A percentile compares a stretch with the other conserved stretches of the same genome.
Evolutionary conservation across 1,140 invertebrate species (phyloP).

Genomic region (Pseudoatta argentina): DNA sequence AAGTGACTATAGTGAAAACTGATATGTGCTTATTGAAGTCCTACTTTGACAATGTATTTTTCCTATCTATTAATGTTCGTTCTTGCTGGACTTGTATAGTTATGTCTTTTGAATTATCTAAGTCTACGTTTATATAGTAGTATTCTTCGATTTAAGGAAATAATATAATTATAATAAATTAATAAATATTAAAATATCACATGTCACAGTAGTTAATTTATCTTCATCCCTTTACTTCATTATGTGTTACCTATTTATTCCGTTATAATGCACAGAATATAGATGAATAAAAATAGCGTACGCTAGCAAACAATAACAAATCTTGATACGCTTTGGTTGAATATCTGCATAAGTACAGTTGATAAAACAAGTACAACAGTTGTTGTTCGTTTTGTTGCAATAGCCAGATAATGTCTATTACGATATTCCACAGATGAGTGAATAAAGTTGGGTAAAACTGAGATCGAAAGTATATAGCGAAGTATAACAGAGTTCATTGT

Average conservation of each 20-base stretch:
- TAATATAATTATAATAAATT: neutral
- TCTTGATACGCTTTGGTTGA: neutral
- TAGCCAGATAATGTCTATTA: neutral
- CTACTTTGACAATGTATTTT: neutral
- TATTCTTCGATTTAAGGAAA: neutral
- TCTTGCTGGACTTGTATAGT: neutral
- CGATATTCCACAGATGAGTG: conserved; percentile 13
- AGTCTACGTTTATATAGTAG: neutral
- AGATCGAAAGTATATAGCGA: conserved; percentile 27
- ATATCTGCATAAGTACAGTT: neutral
- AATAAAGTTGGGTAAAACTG: conserved; percentile 33
- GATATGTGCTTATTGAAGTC: neutral
- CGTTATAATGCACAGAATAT: neutral
- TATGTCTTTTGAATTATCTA: neutral
- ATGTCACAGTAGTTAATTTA: neutral
- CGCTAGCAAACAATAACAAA: neutral
- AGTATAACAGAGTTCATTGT: conserved; percentile 2
- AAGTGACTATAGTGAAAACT: conserved; percentile 2
- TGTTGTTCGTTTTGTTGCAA: neutral
- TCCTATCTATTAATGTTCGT: neutral
- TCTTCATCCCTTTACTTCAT: neutral
- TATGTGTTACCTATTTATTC: neutral
- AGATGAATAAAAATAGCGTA: neutral
- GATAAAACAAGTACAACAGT: neutral
- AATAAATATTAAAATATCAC: neutral